Evolutionary conservation across 2,113 vertebrate genomes (phyloP).

Genomic region (Marmota flaviventris): DNA sequence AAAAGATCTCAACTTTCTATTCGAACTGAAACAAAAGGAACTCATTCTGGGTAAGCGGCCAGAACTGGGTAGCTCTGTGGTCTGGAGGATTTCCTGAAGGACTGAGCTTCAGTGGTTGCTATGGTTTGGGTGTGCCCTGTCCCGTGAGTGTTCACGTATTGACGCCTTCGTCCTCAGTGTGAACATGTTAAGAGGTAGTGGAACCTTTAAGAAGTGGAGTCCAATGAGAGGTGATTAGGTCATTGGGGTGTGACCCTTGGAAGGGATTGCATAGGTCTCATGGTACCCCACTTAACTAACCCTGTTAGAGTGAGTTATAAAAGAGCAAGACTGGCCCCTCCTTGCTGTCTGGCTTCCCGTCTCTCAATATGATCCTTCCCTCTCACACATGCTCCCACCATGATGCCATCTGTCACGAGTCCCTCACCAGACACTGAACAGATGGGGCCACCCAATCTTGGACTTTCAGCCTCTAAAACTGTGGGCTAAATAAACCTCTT

Average conservation of each 20-base stretch:
- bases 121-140: neutral
- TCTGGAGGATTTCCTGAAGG: neutral
- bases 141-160: neutral
- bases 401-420: neutral
- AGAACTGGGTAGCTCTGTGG: neutral
- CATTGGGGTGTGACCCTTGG: neutral
- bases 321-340: neutral
- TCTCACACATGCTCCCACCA: neutral
- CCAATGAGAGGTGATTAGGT: neutral
- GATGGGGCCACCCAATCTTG: neutral
- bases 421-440: neutral
- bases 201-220: neutral
- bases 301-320: neutral
- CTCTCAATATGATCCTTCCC: neutral
- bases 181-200: neutral
- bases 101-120: neutral
- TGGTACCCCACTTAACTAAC: neutral
- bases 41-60: neutral
- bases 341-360: neutral
- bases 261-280: neutral
- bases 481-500: neutral
- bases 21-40: neutral
- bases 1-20: constrained; percentile 10
- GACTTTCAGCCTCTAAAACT: neutral
- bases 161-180: neutral